phyloP scores from a whole-genome alignment of 1,140 invertebrate genomes.

The Dendrolimus kikuchii region DNA sequence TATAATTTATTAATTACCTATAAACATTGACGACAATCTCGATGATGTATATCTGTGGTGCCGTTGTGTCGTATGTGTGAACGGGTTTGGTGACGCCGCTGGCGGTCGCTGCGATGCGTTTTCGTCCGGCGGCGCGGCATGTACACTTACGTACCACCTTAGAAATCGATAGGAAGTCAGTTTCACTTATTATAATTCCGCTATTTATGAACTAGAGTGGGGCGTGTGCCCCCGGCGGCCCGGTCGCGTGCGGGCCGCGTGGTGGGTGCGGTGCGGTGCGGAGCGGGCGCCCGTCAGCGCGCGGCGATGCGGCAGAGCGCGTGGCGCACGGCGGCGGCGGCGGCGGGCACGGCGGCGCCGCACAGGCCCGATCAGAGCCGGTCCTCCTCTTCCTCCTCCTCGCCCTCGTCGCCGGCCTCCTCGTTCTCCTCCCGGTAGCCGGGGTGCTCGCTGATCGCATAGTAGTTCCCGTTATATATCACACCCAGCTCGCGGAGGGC shows the following conservation, averaged over 20 bases:
- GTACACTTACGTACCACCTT: slow-evolving; percentile 40
- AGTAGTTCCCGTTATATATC: slow-evolving; percentile 96
- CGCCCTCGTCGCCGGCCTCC: slow-evolving; percentile 84
- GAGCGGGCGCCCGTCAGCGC: slow-evolving; percentile 44
- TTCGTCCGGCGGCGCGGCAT: slow-evolving; percentile 13
- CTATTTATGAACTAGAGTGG: slow-evolving; percentile 54
- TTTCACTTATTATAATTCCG: slow-evolving; percentile 61
- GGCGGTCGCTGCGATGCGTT: not conserved
- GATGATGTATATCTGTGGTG: slow-evolving; percentile 40
- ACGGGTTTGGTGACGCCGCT: slow-evolving; percentile 3
- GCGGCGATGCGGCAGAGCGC: slow-evolving; percentile 60
- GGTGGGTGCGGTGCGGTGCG: slow-evolving; percentile 14
- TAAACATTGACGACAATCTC: slow-evolving; percentile 43
- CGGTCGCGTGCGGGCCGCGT: slow-evolving; percentile 11
- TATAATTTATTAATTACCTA: slow-evolving; percentile 49
- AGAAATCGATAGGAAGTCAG: slow-evolving; percentile 66
- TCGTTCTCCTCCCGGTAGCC: slow-evolving; percentile 91
- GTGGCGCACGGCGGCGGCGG: slow-evolving; percentile 59
- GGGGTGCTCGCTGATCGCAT: slow-evolving; percentile 94
- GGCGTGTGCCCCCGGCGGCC: slow-evolving; percentile 14
- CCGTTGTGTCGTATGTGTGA: slow-evolving; percentile 6
- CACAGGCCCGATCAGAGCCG: slow-evolving; percentile 79
- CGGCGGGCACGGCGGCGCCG: slow-evolving; percentile 62
- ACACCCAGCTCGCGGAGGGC: slow-evolving; percentile 91
- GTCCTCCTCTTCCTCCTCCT: slow-evolving; percentile 85